Evolutionary conservation across 2,888 invertebrate genomes (phyloP).

Genomic region (Watsonalla binaria): DNA sequence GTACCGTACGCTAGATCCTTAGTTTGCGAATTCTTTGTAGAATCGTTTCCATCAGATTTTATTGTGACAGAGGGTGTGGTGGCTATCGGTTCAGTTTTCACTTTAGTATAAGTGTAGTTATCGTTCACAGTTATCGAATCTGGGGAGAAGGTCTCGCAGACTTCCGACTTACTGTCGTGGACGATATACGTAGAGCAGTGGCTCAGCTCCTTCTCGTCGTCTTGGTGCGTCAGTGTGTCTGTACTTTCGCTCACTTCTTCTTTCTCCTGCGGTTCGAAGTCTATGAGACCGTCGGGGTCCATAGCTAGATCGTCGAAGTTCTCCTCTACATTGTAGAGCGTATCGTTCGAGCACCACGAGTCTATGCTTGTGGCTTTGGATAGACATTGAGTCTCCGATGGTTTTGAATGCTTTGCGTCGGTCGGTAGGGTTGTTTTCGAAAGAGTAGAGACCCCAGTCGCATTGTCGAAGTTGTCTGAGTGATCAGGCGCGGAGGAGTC

Average conservation of each 20-base stretch:
- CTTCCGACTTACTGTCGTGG: conserved; percentile 62
- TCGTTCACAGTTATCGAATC: conserved; percentile 67
- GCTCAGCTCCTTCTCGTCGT: conserved; percentile 57
- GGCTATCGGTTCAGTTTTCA: conserved; percentile 44
- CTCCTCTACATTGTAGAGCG: conserved; percentile 81
- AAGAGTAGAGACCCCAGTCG: conserved; percentile 64
- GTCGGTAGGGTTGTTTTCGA: conserved; percentile 72
- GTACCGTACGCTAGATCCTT: conserved; percentile 66
- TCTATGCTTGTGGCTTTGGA: conserved; percentile 80
- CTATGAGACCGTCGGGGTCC: conserved; percentile 52
- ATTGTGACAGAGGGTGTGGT: conserved; percentile 45
- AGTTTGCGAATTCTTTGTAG: conserved; percentile 55
- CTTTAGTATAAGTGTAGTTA: conserved; percentile 64
- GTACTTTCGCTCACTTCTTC: conserved; percentile 60
- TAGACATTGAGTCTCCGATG: conserved; percentile 64
- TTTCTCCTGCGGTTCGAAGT: conserved; percentile 32
- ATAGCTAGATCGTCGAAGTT: conserved; percentile 70
- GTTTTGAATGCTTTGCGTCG: conserved; percentile 69
- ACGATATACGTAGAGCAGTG: conserved; percentile 66
- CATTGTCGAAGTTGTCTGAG: conserved; percentile 50
- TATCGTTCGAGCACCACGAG: conserved; percentile 82
- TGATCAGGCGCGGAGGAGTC: conserved; percentile 55
- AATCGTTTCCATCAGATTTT: conserved; percentile 55
- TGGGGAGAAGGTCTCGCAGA: conserved; percentile 60
- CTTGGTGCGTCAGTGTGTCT: conserved; percentile 61